Percentiles rank a stretch among this genome's conserved stretches.
Evolutionary conservation across 2,797 vertebrate genomes (phyloP).

Genomic region (Spinus olivaceus): DNA sequence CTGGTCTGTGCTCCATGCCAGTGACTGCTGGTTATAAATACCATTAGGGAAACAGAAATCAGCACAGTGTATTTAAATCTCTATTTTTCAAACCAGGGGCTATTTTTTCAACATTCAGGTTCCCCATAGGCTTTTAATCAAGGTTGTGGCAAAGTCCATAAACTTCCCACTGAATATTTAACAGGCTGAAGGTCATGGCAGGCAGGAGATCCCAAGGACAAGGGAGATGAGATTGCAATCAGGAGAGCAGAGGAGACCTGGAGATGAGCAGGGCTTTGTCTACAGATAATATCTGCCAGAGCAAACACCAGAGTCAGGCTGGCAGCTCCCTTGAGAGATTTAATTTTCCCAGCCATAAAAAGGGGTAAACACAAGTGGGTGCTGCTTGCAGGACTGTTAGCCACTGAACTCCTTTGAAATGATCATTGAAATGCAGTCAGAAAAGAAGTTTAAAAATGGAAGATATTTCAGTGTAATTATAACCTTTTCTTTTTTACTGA

Average conservation of each 20-base stretch:
- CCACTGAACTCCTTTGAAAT: slow-evolving; percentile 24
- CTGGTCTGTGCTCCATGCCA: neutral
- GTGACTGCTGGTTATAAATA: slow-evolving; percentile 64
- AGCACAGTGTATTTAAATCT: slow-evolving; percentile 21
- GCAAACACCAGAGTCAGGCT: slow-evolving; percentile 56
- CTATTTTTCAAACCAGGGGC: slow-evolving; percentile 44
- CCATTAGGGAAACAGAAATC: slow-evolving; percentile 63
- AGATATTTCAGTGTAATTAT: neutral
- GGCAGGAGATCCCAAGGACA: slow-evolving; percentile 71
- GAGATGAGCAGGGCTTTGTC: slow-evolving; percentile 70
- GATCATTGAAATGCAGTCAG: slow-evolving; percentile 32
- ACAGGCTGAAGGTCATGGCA: slow-evolving; percentile 68
- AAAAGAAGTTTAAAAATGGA: neutral
- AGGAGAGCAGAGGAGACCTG: slow-evolving; percentile 55
- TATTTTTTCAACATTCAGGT: slow-evolving; percentile 63
- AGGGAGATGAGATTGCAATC: slow-evolving; percentile 75
- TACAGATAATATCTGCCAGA: slow-evolving; percentile 66
- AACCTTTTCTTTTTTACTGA: neutral
- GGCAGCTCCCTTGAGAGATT: slow-evolving; percentile 39
- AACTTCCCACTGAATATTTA: slow-evolving; percentile 77
- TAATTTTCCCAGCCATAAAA: slow-evolving; percentile 55
- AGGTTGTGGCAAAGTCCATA: slow-evolving; percentile 74
- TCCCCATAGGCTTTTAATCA: slow-evolving; percentile 73
- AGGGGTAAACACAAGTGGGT: slow-evolving; percentile 45
- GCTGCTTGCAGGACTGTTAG: slow-evolving; percentile 25